These are phyloP conservation scores for Lamprotornis superbus DNA, from an alignment of 2,113 vertebrate genomes.

Conservation along the genomic window DNA sequence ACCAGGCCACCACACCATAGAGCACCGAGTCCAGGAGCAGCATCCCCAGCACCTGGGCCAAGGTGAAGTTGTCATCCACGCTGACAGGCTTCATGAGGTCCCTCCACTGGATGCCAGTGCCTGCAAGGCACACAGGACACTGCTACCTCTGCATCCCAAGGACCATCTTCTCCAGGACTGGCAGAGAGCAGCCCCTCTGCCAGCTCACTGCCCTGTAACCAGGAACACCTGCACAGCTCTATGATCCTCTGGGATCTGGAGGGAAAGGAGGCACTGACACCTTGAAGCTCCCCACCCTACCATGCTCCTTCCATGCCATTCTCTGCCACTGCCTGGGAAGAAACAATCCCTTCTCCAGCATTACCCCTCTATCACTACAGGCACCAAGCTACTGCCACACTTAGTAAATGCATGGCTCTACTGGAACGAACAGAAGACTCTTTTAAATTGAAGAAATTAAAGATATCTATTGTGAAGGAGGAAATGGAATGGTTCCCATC, in stretches of 20 bases:
- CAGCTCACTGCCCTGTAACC: accelerated
- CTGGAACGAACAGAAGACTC: neutral
- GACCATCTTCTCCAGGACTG: neutral
- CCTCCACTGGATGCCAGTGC: conserved; percentile 89
- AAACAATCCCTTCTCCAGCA: neutral
- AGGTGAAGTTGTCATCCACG: conserved; percentile 91
- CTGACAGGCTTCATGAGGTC: conserved; percentile 88
- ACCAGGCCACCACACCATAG: conserved; percentile 90
- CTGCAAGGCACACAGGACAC: conserved; percentile 51
- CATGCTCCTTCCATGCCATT: neutral
- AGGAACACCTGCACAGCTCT: neutral
- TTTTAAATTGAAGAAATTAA: neutral
- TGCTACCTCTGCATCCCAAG: neutral
- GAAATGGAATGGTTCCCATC: neutral
- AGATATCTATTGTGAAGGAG: neutral
- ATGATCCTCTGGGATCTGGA: neutral
- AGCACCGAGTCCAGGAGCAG: conserved; percentile 86
- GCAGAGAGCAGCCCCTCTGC: neutral
- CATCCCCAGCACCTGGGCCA: conserved; percentile 89
- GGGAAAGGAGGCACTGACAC: neutral
- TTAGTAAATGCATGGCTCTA: neutral
- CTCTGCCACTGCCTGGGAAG: neutral
- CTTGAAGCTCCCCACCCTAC: neutral
- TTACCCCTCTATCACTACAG: neutral
- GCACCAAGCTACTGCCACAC: neutral